Conservation (phyloP, 2,797 vertebrate genomes). For the Cossypha niveicapilla region DNA sequence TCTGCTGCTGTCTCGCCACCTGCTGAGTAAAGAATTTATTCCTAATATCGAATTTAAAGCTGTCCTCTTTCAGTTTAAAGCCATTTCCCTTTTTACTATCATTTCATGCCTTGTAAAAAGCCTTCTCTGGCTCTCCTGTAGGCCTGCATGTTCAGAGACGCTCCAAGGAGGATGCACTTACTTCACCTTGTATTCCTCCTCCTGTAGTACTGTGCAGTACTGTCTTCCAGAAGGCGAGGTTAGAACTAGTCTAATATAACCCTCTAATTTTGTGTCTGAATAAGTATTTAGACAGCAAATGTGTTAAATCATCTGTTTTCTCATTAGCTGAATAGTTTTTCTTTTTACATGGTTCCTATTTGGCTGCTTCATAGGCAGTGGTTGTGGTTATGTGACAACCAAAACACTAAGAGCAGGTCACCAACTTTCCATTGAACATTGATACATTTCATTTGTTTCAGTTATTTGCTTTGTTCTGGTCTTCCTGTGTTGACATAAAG, state of each 20-base stretch:
- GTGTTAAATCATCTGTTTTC: neutral
- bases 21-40: neutral
- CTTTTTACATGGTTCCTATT: neutral
- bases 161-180: neutral
- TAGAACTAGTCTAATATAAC: neutral
- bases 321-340: neutral
- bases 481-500: neutral
- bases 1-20: rapidly evolving
- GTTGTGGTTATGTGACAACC: neutral
- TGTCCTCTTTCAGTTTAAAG: neutral
- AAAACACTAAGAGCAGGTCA: neutral
- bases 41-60: neutral
- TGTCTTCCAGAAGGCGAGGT: neutral
- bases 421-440: neutral
- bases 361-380: neutral
- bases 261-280: neutral
- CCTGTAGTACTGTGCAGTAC: neutral
- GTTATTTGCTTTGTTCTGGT: neutral
- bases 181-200: neutral
- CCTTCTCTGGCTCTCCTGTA: neutral
- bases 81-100: neutral
- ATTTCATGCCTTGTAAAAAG: neutral
- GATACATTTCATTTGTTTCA: neutral
- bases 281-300: neutral
- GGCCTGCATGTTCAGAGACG: neutral